Evolutionary conservation across 1,140 invertebrate species (phyloP).

Genomic region (Saxidomus purpurata): DNA sequence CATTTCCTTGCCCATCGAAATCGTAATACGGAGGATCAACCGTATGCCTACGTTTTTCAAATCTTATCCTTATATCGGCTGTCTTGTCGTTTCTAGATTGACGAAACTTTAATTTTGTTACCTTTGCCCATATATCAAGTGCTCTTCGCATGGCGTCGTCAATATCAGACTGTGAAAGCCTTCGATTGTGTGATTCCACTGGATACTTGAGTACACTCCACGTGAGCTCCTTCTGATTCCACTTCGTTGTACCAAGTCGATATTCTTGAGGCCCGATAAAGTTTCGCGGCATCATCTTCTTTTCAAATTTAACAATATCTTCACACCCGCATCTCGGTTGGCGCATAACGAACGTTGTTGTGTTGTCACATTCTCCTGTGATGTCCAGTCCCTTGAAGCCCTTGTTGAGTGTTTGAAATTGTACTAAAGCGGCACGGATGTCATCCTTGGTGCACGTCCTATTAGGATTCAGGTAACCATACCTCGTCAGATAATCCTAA

Average conservation of each 20-base stretch:
- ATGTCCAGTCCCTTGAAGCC: conserved; percentile 12
- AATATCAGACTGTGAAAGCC: not conserved
- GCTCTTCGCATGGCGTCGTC: conserved; percentile 58
- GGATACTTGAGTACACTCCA: conserved; percentile 54
- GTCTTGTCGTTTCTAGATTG: not conserved
- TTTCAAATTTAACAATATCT: conserved; percentile 48
- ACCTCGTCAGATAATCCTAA: conserved; percentile 34
- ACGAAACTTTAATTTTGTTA: conserved; percentile 20
- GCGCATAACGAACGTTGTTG: conserved; percentile 20
- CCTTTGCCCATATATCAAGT: conserved; percentile 53
- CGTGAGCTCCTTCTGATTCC: conserved; percentile 30
- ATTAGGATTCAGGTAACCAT: conserved; percentile 47
- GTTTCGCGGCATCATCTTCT: conserved; percentile 47
- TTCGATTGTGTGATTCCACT: not conserved
- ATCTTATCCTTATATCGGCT: conserved; percentile 52
- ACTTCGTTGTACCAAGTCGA: conserved; percentile 29
- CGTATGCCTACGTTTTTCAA: conserved; percentile 30
- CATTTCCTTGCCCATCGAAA: conserved; percentile 87
- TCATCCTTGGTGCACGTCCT: conserved; percentile 37
- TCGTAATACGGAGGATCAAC: conserved; percentile 36
- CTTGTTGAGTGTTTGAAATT: conserved; percentile 45
- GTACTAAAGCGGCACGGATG: conserved; percentile 21
- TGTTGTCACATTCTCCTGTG: conserved; percentile 52
- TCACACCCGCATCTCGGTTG: conserved; percentile 53
- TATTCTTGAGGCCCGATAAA: conserved; percentile 42